Evolutionary conservation across 1,140 invertebrate species (phyloP), one percentile per base, ranked within the genome.

Genomic region (Melanaphis sacchari): DNA sequence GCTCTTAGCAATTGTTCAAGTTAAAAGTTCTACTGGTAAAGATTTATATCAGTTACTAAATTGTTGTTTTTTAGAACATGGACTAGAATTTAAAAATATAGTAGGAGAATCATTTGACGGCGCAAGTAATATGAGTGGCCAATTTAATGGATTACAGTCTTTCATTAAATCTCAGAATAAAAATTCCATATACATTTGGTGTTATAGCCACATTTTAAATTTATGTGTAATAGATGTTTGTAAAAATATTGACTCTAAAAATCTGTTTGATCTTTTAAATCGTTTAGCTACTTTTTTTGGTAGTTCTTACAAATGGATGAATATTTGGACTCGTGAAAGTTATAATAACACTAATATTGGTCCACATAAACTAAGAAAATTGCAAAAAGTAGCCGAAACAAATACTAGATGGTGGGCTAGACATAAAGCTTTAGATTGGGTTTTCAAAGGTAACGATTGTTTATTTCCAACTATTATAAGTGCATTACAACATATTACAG

Each of bases 191-290:
- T 88, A 7, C n/a, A 46, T 87, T 31, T 87, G 84, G 85, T 88
- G 31, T 21, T 88, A 88, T 15, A 88, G 43, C n/a, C 85, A 88
- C 3, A n/a, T 88, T 0, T 49, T 49, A 49, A 88, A 88, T 88
- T 49, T 88, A 88, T 88, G 85, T 88, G 36, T 49, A 7, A 43
- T 88, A 18, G 82, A 88, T 49, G 49, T 88, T 36, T 88, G n/a
- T 49, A 88, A 88, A 88, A 88, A 88, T 7, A 88, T 49, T 49
- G 43, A 88, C 36, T 46, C 43, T 4, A 41, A 88, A 88, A 49
- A 9, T 9, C 36, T 46, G 21, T 88, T 88, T 49, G 41, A 31
- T 36, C 31, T 88, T n/a, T 49, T 31, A 49, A 88, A 88, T 21
- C 85, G 85, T 49, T 49, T 43, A 7, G 46, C 85, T 21, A 88